These are phyloP conservation scores for Octodon degus DNA, from an alignment of 2,113 vertebrate species.

Conservation along the genomic window DNA sequence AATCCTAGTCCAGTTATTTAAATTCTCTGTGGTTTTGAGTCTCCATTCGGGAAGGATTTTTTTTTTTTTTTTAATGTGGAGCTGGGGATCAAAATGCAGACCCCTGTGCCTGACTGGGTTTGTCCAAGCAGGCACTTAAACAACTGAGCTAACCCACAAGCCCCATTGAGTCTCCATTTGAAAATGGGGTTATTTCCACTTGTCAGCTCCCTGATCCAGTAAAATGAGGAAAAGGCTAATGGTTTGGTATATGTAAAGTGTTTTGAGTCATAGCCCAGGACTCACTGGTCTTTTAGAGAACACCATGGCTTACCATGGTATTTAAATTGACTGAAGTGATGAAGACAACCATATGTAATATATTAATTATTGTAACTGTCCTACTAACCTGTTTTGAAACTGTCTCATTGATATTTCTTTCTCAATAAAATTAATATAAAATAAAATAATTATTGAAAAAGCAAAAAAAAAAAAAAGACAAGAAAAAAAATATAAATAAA, in stretches of 20 bases:
- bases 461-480: too few species aligned
- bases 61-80: too few species aligned
- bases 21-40: not conserved
- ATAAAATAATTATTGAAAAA: too few species aligned
- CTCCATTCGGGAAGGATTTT: constrained; percentile 12
- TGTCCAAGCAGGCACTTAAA: too few species aligned
- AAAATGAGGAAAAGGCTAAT: constrained; percentile 39
- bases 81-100: too few species aligned
- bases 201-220: constrained; percentile 37
- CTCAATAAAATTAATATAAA: too few species aligned
- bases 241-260: not conserved
- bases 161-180: not conserved
- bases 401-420: too few species aligned
- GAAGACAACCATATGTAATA: too few species aligned
- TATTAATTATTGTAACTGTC: too few species aligned
- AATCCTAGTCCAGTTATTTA: constrained; percentile 18
- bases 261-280: constrained; percentile 30
- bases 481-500: not conserved
- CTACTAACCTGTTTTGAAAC: too few species aligned
- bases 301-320: not conserved
- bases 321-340: constrained; percentile 4
- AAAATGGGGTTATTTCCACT: constrained; percentile 57
- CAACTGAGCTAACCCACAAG: too few species aligned
- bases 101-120: too few species aligned
- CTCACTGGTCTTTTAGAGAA: constrained; percentile 47